Evolutionary conservation across 2,113 vertebrate species (phyloP), one percentile per base, ranked within the genome.

Genomic region (Gobio gobio): DNA sequence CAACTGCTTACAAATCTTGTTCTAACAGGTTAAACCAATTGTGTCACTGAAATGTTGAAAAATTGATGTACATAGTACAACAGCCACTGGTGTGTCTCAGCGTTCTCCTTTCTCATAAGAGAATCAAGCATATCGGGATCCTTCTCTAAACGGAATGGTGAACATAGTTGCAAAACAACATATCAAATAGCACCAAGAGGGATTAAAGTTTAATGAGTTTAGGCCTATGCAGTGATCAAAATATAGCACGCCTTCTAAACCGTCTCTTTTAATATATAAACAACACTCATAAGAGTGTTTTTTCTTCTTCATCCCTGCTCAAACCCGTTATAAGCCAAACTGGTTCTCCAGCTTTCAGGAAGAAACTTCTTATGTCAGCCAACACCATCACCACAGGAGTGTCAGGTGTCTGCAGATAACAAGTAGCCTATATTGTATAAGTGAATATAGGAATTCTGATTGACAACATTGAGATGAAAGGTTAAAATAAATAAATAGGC

Each of bases 291-390:
- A 86, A 86, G 73, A 79, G 81, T 40, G 49, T 54, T 56, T 24
- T 24, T 29, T 54, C 20, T 29, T 49, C 12, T 76, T 33, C 0
- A 29, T 56, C 66, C 24, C 47, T 78, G 26, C 3, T 56, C 5
- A 72, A 72, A 7, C 33, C 80, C 64, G 49, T 82, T 72, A 83
- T 70, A 29, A 43, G 66, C 20, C 22, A 56, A 72, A 72, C 80
- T 56, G 80, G 80, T 72, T 83, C 49, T 72, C 6, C 80, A 43
- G 64, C 64, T 72, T 72, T 43, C 49, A 24, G 12, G 36, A 20
- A 47, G 33, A 72, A 82, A 54, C 29, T 36, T 45, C 29, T 76
- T 14, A 6, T 47, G 10, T 47, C 70, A 73, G 24, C 14, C 1
- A n/a, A n/a, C 1, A 51, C 16, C 16, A 20, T 20, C 56, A 78